A percentile compares a stretch with the other conserved stretches of the same genome.
Conservation (phyloP, 2,113 vertebrate species). For the Pelmatolapia mariae region DNA sequence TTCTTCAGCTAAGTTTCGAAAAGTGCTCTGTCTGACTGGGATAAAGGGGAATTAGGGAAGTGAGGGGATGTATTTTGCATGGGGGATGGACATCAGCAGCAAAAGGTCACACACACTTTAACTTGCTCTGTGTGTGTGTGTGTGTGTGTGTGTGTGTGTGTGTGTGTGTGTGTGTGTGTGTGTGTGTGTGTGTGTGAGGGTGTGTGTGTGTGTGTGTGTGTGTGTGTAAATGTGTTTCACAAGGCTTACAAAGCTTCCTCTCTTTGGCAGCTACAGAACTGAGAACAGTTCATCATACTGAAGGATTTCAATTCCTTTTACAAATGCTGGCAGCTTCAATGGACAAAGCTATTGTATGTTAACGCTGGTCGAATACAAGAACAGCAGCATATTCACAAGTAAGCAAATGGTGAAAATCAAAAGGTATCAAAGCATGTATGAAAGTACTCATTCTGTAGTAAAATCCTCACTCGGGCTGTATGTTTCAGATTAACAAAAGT, state of each 20-base stretch:
- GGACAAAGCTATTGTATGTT: not conserved
- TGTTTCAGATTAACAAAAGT: not conserved
- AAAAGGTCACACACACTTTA: not conserved
- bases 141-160: not conserved
- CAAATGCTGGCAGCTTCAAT: not conserved
- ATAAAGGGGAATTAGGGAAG: not conserved
- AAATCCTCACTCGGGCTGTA: not conserved
- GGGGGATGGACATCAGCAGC: not conserved
- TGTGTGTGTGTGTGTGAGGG: not conserved
- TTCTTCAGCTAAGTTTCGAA: not conserved
- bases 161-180: not conserved
- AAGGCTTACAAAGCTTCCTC: conserved; percentile 53
- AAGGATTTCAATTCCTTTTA: conserved; percentile 31
- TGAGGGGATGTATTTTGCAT: not conserved
- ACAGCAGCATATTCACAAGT: not conserved
- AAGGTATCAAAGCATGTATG: not conserved
- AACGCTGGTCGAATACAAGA: not conserved
- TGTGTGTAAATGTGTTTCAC: conserved; percentile 22
- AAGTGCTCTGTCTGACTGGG: not conserved
- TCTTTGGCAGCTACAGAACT: conserved; percentile 12
- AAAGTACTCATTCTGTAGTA: not conserved
- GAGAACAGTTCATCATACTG: conserved; percentile 7
- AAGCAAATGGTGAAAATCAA: not conserved
- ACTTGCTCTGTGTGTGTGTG: no score
- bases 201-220: not conserved